A percentile compares a stretch with the other conserved stretches of the same genome.
Conservation (phyloP, 2,113 vertebrate genomes). For the Aix galericulata region DNA sequence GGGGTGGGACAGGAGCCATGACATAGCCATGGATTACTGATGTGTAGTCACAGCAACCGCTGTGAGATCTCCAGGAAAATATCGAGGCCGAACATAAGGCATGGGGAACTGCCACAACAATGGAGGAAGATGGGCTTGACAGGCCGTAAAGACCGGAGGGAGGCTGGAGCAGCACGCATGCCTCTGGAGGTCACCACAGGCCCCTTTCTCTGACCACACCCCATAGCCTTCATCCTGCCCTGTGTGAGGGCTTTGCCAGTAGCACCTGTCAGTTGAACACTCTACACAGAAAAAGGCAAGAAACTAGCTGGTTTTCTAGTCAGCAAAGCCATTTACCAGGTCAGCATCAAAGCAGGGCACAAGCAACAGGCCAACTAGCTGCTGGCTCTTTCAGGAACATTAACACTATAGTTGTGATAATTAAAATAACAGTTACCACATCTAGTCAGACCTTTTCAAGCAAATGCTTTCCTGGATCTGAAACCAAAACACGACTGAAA, state of each 20-base stretch:
- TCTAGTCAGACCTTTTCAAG: background rate
- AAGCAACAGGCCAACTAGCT: background rate
- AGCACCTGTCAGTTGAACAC: accelerated
- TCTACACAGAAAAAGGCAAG: accelerated
- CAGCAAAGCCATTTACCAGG: background rate
- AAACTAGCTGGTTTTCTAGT: background rate
- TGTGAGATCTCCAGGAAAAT: background rate
- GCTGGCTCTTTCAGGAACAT: background rate
- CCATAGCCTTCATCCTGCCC: accelerated
- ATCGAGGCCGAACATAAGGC: accelerated
- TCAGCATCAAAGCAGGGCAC: background rate
- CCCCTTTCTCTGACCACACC: background rate
- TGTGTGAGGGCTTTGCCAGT: accelerated
- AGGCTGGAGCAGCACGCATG: no score
- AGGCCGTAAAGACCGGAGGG: no score
- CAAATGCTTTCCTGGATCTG: background rate
- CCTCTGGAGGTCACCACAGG: background rate
- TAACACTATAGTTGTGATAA: background rate
- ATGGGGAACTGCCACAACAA: background rate
- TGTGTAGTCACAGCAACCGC: background rate
- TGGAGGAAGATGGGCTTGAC: background rate
- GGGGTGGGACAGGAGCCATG: background rate
- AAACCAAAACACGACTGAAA: background rate
- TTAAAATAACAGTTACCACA: background rate
- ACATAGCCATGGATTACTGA: accelerated